Evolutionary conservation across 37 sponge, comb jelly and placozoan genomes (phyloP).

Genomic region (Theonella swinhoei): DNA sequence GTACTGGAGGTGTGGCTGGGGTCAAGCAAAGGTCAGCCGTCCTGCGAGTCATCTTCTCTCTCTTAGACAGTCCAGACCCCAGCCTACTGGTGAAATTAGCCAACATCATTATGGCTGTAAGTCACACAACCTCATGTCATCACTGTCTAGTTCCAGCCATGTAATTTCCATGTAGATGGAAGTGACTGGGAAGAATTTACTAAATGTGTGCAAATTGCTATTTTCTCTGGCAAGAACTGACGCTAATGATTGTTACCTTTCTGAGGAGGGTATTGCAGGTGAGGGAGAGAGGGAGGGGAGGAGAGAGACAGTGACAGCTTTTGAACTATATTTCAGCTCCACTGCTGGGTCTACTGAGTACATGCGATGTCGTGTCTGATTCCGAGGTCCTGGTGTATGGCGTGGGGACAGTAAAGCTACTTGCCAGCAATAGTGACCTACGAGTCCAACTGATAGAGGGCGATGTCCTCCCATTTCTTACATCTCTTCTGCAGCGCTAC

Average conservation of each 20-base stretch:
- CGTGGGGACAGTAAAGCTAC: slow-evolving; percentile 72
- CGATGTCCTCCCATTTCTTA: slow-evolving; percentile 20
- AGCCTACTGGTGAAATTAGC: slow-evolving; percentile 67
- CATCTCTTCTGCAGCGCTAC: not conserved
- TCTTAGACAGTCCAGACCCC: slow-evolving; percentile 68
- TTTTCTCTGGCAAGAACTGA: slow-evolving; percentile 69
- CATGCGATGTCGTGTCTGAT: slow-evolving; percentile 32
- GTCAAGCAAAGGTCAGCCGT: slow-evolving; percentile 45
- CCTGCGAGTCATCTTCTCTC: slow-evolving; percentile 51
- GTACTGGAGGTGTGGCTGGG: slow-evolving; percentile 65
- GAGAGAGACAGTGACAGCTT: too few relatives aligned
- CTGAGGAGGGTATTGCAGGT: slow-evolving; percentile 61
- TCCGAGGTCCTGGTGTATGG: slow-evolving; percentile 72
- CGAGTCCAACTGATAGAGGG: slow-evolving; percentile 36
- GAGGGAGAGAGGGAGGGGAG: too few relatives aligned
- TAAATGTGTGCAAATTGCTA: slow-evolving; percentile 80
- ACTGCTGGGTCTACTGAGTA: slow-evolving; percentile 41
- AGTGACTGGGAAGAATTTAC: slow-evolving; percentile 83
- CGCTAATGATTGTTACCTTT: slow-evolving; percentile 65
- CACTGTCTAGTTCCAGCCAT: not conserved
- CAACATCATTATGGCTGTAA: slow-evolving; percentile 72
- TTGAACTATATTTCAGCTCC: slow-evolving; percentile 12
- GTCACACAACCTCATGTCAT: not conserved
- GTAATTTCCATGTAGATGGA: slow-evolving; percentile 60
- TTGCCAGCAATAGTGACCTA: slow-evolving; percentile 61